Conservation (phyloP, 2,888 invertebrate genomes). For the Dysmachus trigonus region DNA sequence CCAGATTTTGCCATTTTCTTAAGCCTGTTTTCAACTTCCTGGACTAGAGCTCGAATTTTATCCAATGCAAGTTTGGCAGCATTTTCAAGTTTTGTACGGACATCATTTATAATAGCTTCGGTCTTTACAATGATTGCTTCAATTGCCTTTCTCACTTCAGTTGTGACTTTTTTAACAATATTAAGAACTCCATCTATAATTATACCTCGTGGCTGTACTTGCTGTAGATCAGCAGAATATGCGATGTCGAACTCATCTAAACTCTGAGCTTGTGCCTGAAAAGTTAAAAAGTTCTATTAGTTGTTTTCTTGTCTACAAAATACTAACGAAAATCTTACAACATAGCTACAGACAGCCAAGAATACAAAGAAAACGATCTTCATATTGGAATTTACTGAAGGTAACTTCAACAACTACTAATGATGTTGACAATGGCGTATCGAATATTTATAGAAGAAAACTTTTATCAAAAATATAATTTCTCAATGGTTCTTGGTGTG, state of each 20-base stretch:
- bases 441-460: background rate
- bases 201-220: background rate
- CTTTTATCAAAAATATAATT: background rate
- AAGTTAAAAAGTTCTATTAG: background rate
- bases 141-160: background rate
- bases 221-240: background rate
- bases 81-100: background rate
- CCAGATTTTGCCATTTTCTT: background rate
- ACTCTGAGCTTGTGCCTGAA: background rate
- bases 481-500: background rate
- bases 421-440: background rate
- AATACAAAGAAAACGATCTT: conserved; percentile 4
- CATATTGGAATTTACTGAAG: background rate
- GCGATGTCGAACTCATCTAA: background rate
- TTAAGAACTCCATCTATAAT: background rate
- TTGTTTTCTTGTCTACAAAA: background rate
- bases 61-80: background rate
- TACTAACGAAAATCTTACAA: background rate
- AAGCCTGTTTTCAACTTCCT: background rate
- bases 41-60: background rate
- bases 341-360: conserved; percentile 1
- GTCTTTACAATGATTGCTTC: background rate
- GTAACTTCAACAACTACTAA: background rate
- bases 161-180: background rate
- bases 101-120: background rate